Conservation (phyloP, 2,113 vertebrate genomes). For the Microtus montanus region DNA sequence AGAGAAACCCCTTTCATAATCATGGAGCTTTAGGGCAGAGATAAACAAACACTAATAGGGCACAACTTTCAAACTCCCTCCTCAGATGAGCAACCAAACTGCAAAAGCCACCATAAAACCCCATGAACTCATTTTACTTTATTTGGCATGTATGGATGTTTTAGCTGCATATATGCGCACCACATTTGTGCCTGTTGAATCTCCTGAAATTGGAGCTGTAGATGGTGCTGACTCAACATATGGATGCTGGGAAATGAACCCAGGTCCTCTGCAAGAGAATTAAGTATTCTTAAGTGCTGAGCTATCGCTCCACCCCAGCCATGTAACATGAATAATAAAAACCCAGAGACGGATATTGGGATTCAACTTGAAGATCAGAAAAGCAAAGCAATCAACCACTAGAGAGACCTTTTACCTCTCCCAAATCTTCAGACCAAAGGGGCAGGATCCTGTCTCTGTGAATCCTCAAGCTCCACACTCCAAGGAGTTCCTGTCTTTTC, state of each 20-base stretch:
- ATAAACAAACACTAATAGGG: neutral
- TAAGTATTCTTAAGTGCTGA: neutral
- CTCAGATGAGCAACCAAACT: neutral
- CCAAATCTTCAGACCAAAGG: no score
- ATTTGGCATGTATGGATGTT: neutral
- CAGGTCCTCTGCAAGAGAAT: neutral
- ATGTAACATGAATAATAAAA: no score
- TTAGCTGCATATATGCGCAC: neutral
- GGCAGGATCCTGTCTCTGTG: no score
- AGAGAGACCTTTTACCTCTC: no score
- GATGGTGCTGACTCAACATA: neutral
- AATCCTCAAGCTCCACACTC: no score
- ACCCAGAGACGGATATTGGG: no score
- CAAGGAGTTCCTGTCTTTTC: no score
- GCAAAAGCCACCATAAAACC: neutral
- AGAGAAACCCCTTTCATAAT: neutral
- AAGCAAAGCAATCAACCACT: no score
- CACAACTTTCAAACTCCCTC: neutral
- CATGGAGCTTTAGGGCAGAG: neutral
- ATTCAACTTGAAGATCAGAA: no score
- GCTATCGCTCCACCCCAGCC: neutral
- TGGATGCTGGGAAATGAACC: neutral
- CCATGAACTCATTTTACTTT: neutral
- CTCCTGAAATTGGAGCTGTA: neutral
- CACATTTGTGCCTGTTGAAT: neutral